A percentile compares a stretch with the other conserved stretches of the same genome.
These are phyloP conservation scores for Arvicanthis niloticus DNA, from an alignment of 2,113 vertebrate genomes.

Conservation along the genomic window DNA sequence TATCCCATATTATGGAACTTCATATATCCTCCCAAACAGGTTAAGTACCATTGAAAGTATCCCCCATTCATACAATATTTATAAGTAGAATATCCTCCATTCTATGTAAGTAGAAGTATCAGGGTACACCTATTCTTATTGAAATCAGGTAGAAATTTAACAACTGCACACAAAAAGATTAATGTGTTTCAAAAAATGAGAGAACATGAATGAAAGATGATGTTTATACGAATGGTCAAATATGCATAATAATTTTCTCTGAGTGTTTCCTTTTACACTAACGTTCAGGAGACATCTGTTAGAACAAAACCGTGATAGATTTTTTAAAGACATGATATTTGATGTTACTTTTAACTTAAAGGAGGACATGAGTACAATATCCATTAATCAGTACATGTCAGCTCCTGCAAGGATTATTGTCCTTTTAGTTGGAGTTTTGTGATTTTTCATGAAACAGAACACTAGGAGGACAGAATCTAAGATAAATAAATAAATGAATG, in stretches of 20 bases:
- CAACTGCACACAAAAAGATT: not conserved
- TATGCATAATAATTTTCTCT: not conserved
- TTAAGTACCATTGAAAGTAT: not conserved
- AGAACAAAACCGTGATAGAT: slow-evolving; percentile 20
- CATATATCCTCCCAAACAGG: not conserved
- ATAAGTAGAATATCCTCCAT: too few species aligned
- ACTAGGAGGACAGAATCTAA: not conserved
- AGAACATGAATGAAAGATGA: not conserved
- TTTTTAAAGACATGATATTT: not conserved
- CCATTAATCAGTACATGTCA: not conserved
- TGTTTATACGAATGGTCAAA: not conserved
- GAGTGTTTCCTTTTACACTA: not conserved
- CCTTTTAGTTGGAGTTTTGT: not conserved
- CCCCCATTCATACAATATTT: not conserved
- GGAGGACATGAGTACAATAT: slow-evolving; percentile 1
- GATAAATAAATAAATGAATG: too few species aligned
- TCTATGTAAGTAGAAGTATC: not conserved
- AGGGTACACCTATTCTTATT: not conserved
- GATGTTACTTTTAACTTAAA: slow-evolving; percentile 17
- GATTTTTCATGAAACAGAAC: not conserved
- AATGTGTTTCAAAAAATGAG: not conserved
- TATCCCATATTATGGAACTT: not conserved
- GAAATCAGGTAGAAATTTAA: not conserved
- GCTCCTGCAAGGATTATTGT: not conserved
- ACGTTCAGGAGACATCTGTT: slow-evolving; percentile 9